Percentiles rank a stretch among this genome's conserved stretches.
phyloP scores from a whole-genome alignment of 2,888 invertebrate genomes.

The Mechanitis messenoides region DNA sequence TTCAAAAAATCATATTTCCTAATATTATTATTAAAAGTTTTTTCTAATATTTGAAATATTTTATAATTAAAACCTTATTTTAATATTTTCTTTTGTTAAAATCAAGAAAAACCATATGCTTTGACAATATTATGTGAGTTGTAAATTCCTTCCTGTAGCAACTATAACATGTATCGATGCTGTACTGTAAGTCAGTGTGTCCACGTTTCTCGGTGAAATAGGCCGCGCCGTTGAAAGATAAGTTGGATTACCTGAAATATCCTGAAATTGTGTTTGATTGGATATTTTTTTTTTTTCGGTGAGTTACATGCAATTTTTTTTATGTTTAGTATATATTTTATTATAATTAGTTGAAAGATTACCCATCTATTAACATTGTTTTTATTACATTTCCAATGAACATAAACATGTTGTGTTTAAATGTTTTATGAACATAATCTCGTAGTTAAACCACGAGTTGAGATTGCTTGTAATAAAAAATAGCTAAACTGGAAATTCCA shows the following conservation, averaged over 20 bases:
- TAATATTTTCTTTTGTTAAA: not conserved
- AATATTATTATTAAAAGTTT: no score
- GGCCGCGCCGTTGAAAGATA: conserved; percentile 40
- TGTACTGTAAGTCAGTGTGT: conserved; percentile 44
- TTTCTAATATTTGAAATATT: no score
- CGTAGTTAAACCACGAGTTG: no score
- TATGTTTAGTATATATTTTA: no score
- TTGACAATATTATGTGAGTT: not conserved
- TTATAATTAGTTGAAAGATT: no score
- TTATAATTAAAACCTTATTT: not conserved
- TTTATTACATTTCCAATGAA: no score
- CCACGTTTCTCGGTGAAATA: conserved; percentile 57
- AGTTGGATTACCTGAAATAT: conserved; percentile 26
- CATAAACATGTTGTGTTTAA: no score
- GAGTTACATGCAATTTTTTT: not conserved
- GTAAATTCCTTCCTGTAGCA: not conserved
- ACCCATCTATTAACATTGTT: no score
- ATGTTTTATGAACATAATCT: no score
- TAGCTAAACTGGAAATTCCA: no score
- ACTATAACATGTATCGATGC: not conserved
- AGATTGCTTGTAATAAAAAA: no score
- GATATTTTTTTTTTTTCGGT: conserved; percentile 32
- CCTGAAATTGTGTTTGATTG: conserved; percentile 42
- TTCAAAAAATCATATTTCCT: no score
- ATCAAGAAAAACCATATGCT: not conserved